Evolutionary conservation across 2,797 vertebrate genomes (phyloP).

Genomic region (Lutjanus argentimaculatus): DNA sequence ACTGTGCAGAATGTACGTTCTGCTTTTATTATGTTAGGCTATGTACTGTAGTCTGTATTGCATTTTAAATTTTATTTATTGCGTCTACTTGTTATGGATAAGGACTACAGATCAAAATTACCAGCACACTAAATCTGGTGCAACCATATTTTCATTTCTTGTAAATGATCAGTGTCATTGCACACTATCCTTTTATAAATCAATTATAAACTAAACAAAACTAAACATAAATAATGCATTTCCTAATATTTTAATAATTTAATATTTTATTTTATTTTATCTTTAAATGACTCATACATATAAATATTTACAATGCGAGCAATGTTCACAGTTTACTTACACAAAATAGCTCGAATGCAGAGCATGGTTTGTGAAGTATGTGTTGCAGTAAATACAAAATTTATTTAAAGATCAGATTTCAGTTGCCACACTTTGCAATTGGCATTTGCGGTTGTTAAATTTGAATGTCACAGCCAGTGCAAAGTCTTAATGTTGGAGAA

Average conservation of each 20-base stretch:
- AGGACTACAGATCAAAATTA: too few relatives aligned
- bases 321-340: neutral
- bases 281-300: neutral
- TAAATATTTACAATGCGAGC: neutral
- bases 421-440: constrained; percentile 23
- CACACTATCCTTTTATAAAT: too few relatives aligned
- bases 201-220: too few relatives aligned
- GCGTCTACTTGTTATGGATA: too few relatives aligned
- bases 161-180: too few relatives aligned
- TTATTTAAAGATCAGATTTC: neutral
- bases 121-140: too few relatives aligned
- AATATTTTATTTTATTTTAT: too few relatives aligned
- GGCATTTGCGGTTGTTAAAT: constrained; percentile 25
- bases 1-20: too few relatives aligned
- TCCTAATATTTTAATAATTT: neutral
- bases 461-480: constrained; percentile 38
- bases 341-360: neutral
- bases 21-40: too few relatives aligned
- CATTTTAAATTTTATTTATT: too few relatives aligned
- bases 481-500: constrained; percentile 59
- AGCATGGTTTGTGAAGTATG: neutral
- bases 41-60: too few relatives aligned
- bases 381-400: neutral
- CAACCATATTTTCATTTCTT: too few relatives aligned
- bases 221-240: neutral